Conservation (phyloP, 2,888 invertebrate species). For the Frankliniella intonsa region DNA sequence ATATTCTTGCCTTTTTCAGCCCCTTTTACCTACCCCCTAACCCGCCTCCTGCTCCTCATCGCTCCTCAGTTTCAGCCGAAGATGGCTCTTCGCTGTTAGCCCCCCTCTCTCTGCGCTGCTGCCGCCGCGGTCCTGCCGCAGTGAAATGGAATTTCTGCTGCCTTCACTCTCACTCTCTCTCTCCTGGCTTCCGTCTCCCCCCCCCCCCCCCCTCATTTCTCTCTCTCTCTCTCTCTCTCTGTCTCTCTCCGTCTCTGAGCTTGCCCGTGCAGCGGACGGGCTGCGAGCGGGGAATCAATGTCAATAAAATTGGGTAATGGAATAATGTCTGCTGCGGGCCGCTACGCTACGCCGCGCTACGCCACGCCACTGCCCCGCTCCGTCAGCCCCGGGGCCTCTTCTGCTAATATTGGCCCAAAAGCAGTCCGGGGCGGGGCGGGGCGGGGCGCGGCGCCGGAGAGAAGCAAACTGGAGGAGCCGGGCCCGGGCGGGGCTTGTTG, state of each 20-base stretch:
- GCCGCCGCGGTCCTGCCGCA: background rate
- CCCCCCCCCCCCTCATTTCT: background rate
- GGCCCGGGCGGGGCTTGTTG: background rate
- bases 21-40: background rate
- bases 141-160: background rate
- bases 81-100: background rate
- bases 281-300: background rate
- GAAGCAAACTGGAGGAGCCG: no score
- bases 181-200: background rate
- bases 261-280: background rate
- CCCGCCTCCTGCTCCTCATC: background rate
- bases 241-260: background rate
- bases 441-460: no score
- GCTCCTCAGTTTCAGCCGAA: background rate
- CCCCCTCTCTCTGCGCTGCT: background rate
- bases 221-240: background rate
- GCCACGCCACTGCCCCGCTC: no score
- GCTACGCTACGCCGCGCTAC: background rate
- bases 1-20: background rate
- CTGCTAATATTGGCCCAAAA: background rate
- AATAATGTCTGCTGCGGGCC: background rate
- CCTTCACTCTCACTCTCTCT: background rate
- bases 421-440: background rate
- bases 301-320: slow-evolving; percentile 6
- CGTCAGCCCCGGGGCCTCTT: background rate